These are phyloP conservation scores for Bombus waltoni DNA, from an alignment of 1,140 invertebrate species.

Conservation along the genomic window DNA sequence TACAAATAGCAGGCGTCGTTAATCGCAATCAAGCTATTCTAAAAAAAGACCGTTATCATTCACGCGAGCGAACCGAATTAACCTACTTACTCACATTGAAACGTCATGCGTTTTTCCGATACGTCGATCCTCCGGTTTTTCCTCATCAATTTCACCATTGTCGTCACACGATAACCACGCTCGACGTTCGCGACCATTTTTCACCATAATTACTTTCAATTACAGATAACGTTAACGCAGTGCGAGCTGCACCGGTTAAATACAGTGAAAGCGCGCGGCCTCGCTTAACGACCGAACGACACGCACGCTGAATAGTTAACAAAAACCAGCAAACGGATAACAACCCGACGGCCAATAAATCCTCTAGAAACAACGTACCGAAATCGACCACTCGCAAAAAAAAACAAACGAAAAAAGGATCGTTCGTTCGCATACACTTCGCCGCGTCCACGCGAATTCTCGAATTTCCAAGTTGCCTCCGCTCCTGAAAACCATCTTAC, in stretches of 20 bases:
- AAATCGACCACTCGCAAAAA: not conserved
- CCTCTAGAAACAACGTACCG: not conserved
- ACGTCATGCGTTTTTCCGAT: constrained; percentile 5
- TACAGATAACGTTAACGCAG: constrained; percentile 50
- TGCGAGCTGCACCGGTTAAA: constrained; percentile 26
- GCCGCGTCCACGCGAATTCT: not conserved
- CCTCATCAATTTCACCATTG: constrained; percentile 21
- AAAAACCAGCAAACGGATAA: constrained; percentile 39
- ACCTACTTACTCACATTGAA: constrained; percentile 27
- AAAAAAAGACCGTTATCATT: not conserved
- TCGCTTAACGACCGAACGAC: constrained; percentile 39
- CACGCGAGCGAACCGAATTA: constrained; percentile 9
- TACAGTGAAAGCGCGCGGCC: constrained; percentile 1
- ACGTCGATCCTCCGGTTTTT: not conserved
- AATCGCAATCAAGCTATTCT: not conserved
- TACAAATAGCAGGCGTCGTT: not conserved
- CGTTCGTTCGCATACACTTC: not conserved
- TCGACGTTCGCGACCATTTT: constrained; percentile 31
- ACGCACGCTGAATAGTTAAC: constrained; percentile 47
- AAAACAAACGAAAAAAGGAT: not conserved
- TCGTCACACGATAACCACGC: constrained; percentile 24
- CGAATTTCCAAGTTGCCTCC: not conserved
- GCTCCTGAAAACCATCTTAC: not conserved
- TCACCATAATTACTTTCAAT: constrained; percentile 50
- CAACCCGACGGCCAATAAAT: constrained; percentile 13